Evolutionary conservation across 2,113 vertebrate genomes (phyloP).

Genomic region (Epinephelus fuscoguttatus): DNA sequence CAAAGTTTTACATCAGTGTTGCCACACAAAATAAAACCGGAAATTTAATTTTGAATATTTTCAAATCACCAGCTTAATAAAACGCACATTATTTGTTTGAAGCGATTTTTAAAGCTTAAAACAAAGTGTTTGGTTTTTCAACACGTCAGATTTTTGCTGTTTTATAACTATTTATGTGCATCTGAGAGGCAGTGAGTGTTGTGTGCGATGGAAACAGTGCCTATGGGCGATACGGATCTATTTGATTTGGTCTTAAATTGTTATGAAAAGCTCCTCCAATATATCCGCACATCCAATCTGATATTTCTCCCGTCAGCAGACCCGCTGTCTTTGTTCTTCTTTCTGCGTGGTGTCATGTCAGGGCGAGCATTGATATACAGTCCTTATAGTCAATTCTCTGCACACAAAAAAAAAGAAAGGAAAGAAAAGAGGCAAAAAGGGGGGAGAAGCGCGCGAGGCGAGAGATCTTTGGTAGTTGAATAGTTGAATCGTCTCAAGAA

Average conservation of each 20-base stretch:
- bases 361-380: slow-evolving; percentile 59
- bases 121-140: not conserved
- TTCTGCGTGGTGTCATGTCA: slow-evolving; percentile 65
- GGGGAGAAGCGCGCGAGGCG: slow-evolving; percentile 41
- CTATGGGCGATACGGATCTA: slow-evolving; percentile 54
- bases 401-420: not conserved
- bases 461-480: slow-evolving; percentile 81
- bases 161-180: not conserved
- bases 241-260: slow-evolving; percentile 72
- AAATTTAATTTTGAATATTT: not conserved
- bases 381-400: slow-evolving; percentile 59
- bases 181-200: not conserved
- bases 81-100: not conserved
- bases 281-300: slow-evolving; percentile 64
- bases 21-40: not conserved
- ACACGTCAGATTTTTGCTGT: not conserved
- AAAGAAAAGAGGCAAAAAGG: slow-evolving; percentile 21
- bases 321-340: slow-evolving; percentile 67
- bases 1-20: not conserved
- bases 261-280: slow-evolving; percentile 70
- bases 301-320: slow-evolving; percentile 46
- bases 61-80: not conserved
- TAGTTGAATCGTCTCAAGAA: slow-evolving; percentile 89
- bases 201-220: slow-evolving; percentile 1
- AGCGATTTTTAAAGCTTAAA: not conserved